Conservation (phyloP, 2,888 invertebrate genomes). For the Leucophora obtusa region DNA sequence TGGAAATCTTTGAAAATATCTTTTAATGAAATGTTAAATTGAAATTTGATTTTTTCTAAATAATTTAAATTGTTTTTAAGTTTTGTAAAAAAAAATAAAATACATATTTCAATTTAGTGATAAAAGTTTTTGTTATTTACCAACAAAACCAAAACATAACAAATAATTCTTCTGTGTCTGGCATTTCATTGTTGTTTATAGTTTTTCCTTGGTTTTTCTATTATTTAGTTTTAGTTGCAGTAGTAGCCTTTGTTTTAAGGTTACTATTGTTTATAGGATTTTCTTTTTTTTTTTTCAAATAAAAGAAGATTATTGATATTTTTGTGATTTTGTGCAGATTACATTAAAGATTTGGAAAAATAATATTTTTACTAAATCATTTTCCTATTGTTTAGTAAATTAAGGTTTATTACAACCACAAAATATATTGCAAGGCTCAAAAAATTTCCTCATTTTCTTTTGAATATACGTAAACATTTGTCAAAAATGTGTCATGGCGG, state of each 20-base stretch:
- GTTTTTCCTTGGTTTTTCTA: not conserved
- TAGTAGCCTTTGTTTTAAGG: not conserved
- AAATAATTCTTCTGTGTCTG: constrained; percentile 13
- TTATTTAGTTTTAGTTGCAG: constrained; percentile 9
- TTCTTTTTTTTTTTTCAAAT: not conserved
- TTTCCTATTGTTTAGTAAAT: not conserved
- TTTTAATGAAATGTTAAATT: not conserved
- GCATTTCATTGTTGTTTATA: constrained; percentile 26
- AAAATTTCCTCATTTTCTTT: no score
- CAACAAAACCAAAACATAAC: not conserved
- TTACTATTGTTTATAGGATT: constrained; percentile 1
- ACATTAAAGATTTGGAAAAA: not conserved
- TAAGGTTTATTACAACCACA: no score
- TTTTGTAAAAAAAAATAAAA: no score
- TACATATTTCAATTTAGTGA: not conserved
- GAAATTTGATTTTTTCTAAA: not conserved
- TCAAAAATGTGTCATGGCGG: no score
- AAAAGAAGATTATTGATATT: not conserved
- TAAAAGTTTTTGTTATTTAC: not conserved
- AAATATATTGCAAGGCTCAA: no score
- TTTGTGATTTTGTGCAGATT: not conserved
- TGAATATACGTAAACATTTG: no score
- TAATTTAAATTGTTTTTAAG: no score
- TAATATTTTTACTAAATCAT: not conserved
- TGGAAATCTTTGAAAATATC: not conserved